Evolutionary conservation across 1,140 invertebrate species (phyloP).

Genomic region (Rhyacophila brunnea): DNA sequence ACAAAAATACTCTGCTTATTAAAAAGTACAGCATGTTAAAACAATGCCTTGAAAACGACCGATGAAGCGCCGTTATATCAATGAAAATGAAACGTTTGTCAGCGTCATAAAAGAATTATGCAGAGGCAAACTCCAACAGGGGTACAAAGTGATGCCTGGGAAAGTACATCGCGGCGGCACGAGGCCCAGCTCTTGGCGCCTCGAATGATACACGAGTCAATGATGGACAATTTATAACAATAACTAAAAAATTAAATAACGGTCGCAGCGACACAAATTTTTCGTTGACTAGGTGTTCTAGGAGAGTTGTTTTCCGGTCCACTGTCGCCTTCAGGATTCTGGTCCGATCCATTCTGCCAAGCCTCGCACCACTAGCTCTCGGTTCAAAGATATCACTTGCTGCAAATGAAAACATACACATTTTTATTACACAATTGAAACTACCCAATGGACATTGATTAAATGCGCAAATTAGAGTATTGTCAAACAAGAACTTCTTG

Average conservation of each 20-base stretch:
- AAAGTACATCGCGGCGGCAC: background rate
- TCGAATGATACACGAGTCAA: background rate
- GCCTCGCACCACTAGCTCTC: slow-evolving; percentile 66
- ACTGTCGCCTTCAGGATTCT: slow-evolving; percentile 46
- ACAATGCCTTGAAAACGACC: background rate
- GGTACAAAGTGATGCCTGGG: background rate
- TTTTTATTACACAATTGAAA: no score
- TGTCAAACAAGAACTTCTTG: no score
- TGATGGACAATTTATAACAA: slow-evolving; percentile 7
- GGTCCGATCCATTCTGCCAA: slow-evolving; percentile 61
- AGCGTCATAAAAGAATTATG: no score
- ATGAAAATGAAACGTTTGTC: background rate
- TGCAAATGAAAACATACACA: slow-evolving; percentile 48
- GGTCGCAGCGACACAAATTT: slow-evolving; percentile 8
- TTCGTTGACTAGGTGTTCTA: slow-evolving; percentile 30
- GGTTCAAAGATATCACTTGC: slow-evolving; percentile 68
- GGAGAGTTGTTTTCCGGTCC: slow-evolving; percentile 15
- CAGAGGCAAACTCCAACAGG: no score
- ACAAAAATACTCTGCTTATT: background rate
- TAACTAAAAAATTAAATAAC: slow-evolving; percentile 24
- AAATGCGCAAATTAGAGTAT: no score
- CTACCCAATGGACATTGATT: no score
- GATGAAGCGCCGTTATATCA: background rate
- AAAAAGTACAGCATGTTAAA: background rate
- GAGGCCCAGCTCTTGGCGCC: slow-evolving; percentile 1